Percentiles rank a stretch among this genome's conserved stretches.
Conservation (phyloP, 2,113 vertebrate species). For the Donacobius atricapilla region DNA sequence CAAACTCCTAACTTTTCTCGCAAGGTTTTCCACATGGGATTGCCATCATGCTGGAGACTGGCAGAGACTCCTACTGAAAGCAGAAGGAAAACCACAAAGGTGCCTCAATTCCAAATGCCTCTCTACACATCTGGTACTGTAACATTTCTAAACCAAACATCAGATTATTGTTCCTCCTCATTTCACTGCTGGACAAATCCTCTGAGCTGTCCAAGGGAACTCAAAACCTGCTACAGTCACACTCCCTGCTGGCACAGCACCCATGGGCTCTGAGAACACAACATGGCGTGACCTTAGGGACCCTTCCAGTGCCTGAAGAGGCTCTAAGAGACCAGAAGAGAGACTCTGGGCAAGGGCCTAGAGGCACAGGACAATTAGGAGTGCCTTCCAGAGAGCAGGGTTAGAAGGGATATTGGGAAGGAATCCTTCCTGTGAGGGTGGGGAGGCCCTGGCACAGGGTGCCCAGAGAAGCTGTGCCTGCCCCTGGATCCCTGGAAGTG, state of each 20-base stretch:
- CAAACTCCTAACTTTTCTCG: background rate
- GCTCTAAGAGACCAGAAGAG: background rate
- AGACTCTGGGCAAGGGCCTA: background rate
- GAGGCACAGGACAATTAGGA: background rate
- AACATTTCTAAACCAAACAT: background rate
- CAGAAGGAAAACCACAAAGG: background rate
- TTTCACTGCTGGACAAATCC: background rate
- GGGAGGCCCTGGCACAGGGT: fast-evolving
- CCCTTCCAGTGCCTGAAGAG: background rate
- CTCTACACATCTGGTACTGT: background rate
- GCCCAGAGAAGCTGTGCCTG: background rate
- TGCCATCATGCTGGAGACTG: background rate
- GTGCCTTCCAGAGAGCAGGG: background rate
- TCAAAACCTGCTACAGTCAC: background rate
- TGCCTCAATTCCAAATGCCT: background rate
- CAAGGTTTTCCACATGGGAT: background rate
- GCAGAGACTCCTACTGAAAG: background rate
- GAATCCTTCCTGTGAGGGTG: background rate
- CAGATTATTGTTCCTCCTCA: background rate
- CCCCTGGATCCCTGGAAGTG: background rate
- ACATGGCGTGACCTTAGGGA: background rate
- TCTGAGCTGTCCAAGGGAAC: background rate
- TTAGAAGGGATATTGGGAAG: too few species aligned
- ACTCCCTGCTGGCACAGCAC: background rate
- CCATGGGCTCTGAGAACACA: background rate